Evolutionary conservation across 2,113 vertebrate species (phyloP).

Genomic region (Pimephales promelas): DNA sequence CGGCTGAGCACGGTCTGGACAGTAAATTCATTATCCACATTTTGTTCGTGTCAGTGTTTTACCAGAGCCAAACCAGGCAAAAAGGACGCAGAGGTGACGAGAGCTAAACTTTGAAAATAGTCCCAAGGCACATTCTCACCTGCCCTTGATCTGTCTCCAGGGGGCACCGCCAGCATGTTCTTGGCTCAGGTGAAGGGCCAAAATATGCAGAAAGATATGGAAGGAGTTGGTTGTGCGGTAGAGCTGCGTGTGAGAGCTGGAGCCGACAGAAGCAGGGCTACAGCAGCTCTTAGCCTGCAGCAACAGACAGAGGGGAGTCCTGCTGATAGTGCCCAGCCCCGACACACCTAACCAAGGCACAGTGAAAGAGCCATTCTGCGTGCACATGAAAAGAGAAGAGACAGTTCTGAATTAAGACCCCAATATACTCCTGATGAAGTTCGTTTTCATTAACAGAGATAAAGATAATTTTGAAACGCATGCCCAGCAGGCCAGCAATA

Average conservation of each 20-base stretch:
- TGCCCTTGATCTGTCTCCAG: conserved; percentile 98
- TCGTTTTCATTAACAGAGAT: too few species aligned
- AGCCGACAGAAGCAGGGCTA: conserved; percentile 64
- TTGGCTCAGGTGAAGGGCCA: conserved; percentile 85
- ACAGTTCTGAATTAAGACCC: background rate
- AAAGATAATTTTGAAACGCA: too few species aligned
- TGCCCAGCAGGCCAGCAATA: too few species aligned
- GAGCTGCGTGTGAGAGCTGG: conserved; percentile 75
- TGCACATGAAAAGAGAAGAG: background rate
- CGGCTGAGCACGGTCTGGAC: conserved; percentile 76
- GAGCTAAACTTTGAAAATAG: background rate
- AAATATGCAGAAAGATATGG: conserved; percentile 89
- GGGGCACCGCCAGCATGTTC: conserved; percentile 78
- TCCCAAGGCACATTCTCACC: conserved; percentile 70
- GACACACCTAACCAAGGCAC: conserved; percentile 92
- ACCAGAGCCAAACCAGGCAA: background rate
- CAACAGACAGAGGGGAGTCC: conserved; percentile 85
- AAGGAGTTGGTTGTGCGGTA: conserved; percentile 89
- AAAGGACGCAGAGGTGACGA: background rate
- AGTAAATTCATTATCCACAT: conserved; percentile 80
- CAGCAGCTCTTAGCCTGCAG: conserved; percentile 86
- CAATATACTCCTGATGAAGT: too few species aligned
- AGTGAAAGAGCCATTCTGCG: conserved; percentile 85
- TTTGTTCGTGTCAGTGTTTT: conserved; percentile 70
- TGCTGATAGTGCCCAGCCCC: conserved; percentile 79